Base-by-base conservation (phyloP, 64 coral and sea anemone genomes). In the Montipora cactus region DNA sequence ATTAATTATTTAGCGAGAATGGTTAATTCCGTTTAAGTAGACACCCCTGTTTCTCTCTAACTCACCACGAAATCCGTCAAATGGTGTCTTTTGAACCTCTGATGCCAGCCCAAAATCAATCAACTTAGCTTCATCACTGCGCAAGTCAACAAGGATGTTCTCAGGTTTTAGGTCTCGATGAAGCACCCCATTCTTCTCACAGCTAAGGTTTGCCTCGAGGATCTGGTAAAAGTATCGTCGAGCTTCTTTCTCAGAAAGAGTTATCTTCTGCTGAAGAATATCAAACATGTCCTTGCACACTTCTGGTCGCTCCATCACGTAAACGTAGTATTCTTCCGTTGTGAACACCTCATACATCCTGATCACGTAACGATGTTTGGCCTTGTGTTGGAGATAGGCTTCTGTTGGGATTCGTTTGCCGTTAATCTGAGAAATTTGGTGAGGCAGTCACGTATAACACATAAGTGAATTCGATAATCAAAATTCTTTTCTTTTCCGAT, bases 61-160 rank as follows among this genome's bases (percentile, higher is more conserved):
- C 20, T 69, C 18, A 85, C 81, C 81, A 69, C 81, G 44, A 19
- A 70, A 85, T 49, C 8, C n/a, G 19, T 45, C 0, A 66, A 85
- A 85, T 49, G 81, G 81, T 7, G 47, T 47, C 2, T 85, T 8
- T 48, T 85, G 81, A 44, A 85, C 81, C 11, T 85, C 81, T 20
- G 81, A 85, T 15, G 81, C 81, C 61, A 85, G 10, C 16, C 81
- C 81, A 85, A 85, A 85, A 21, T 85, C 81, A 85, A 85, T 85
- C 16, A 85, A 70, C 62, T 85, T 85, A 19, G 64, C 64, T 44
- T 69, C 81, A 44, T 85, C 81, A 10, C 64, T 68, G 61, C 25
- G 62, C 81, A 85, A 47, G 64, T 85, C 81, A 5, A 85, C 9
- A 37, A 85, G 45, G 46, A 85, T 85, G 37, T 85, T 85, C 64